Evolutionary conservation across 2,888 invertebrate genomes (phyloP).

Genomic region (Chrysolina haemoptera): DNA sequence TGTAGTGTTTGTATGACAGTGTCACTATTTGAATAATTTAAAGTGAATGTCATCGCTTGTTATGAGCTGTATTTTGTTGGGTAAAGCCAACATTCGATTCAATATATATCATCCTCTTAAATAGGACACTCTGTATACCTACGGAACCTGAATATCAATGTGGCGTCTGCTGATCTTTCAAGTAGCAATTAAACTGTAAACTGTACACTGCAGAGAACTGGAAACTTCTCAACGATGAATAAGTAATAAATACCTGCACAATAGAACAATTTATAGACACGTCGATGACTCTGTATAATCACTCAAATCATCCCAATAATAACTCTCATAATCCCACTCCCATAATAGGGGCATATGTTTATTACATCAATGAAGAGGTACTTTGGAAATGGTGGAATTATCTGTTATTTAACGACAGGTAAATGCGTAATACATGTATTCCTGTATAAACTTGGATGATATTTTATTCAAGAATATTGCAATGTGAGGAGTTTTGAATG

Average conservation of each 20-base stretch:
- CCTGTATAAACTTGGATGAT: background rate
- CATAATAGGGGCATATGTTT: background rate
- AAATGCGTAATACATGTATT: background rate
- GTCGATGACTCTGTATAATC: background rate
- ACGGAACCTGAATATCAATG: background rate
- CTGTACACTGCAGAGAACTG: background rate
- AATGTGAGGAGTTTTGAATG: background rate
- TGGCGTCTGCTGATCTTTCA: background rate
- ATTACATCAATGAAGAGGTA: constrained; percentile 12
- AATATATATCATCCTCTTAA: no score
- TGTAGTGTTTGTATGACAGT: no score
- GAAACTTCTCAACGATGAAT: background rate
- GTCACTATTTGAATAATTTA: no score
- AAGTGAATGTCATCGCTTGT: no score
- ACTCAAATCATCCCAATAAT: background rate
- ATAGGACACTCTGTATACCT: background rate
- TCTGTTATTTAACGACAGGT: constrained; percentile 3
- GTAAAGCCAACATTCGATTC: no score
- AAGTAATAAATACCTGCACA: background rate
- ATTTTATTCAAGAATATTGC: background rate
- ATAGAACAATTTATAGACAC: background rate
- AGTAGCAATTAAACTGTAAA: background rate
- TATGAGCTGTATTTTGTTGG: no score
- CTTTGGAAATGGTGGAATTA: background rate
- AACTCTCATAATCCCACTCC: background rate